These are phyloP conservation scores for Oreochromis mossambicus DNA, from an alignment of 2,797 vertebrate genomes.

Conservation along the genomic window DNA sequence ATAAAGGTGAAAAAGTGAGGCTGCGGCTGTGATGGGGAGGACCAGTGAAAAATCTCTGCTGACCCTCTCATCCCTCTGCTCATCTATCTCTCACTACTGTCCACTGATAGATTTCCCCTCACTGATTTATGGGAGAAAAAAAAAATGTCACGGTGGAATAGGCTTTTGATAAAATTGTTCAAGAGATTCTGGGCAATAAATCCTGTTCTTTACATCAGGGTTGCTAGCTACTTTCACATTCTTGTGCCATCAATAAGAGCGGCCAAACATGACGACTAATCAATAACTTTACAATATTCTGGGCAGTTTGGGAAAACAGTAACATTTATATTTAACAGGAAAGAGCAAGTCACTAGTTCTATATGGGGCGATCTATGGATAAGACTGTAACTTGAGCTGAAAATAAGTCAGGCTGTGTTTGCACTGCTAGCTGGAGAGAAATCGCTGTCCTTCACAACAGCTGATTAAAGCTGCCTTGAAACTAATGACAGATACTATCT, in stretches of 20 bases:
- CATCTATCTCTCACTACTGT: constrained; percentile 99
- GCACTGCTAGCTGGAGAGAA: constrained; percentile 5
- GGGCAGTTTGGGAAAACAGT: constrained; percentile 84
- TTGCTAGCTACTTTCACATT: constrained; percentile 95
- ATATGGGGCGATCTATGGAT: constrained; percentile 20
- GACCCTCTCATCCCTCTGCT: constrained; percentile 93
- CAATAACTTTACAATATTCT: constrained; percentile 89
- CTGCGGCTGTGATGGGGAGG: constrained; percentile 86
- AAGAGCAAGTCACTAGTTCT: constrained; percentile 56
- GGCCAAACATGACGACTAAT: constrained; percentile 91
- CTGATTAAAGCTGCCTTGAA: not conserved
- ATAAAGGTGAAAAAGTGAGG: constrained; percentile 88
- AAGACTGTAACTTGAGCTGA: constrained; percentile 56
- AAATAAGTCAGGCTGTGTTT: constrained; percentile 62
- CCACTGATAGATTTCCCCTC: constrained; percentile 93
- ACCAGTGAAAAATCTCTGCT: constrained; percentile 91
- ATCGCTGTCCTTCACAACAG: constrained; percentile 27
- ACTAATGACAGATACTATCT: not conserved
- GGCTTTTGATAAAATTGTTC: constrained; percentile 99
- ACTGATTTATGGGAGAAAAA: constrained; percentile 98
- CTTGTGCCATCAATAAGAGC: constrained; percentile 93
- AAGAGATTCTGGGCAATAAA: constrained; percentile 99
- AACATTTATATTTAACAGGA: constrained; percentile 79
- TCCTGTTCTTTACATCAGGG: constrained; percentile 98
- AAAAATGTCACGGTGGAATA: constrained; percentile 97